A percentile compares a stretch with the other conserved stretches of the same genome.
These are phyloP conservation scores for Onthophagus taurus DNA, from an alignment of 1,140 invertebrate species.

Conservation along the genomic window DNA sequence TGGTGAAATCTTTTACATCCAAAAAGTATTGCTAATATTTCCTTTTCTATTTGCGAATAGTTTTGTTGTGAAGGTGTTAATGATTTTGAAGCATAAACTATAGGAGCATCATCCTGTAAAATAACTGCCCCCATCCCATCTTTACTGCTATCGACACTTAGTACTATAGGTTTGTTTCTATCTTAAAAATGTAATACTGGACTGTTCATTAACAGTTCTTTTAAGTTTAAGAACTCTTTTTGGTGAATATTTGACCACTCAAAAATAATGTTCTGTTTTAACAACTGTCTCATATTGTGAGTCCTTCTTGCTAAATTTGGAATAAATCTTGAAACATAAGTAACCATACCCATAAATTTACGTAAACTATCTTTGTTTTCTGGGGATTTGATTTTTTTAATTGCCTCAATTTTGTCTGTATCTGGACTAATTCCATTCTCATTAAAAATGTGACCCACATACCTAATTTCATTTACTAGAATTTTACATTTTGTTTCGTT, in stretches of 20 bases:
- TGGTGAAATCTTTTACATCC: conserved; percentile 36
- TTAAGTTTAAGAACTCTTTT: no score
- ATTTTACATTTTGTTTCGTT: conserved; percentile 34
- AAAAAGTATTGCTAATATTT: conserved; percentile 41
- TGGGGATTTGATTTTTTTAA: conserved; percentile 23
- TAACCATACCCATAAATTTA: conserved; percentile 6
- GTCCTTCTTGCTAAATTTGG: conserved; percentile 5
- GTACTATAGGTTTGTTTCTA: no score
- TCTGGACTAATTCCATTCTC: conserved; percentile 31
- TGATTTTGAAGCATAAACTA: conserved; percentile 30
- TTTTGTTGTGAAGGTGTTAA: conserved; percentile 21
- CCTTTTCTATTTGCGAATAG: conserved; percentile 39
- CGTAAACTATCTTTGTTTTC: conserved; percentile 27
- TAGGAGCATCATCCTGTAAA: conserved; percentile 23
- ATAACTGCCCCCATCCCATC: conserved; percentile 23
- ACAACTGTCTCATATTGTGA: neutral
- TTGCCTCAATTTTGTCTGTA: conserved; percentile 23
- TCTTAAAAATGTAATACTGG: neutral
- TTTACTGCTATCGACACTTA: conserved; percentile 10
- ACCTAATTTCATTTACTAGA: conserved; percentile 20
- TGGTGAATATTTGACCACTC: conserved; percentile 1
- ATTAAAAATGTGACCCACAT: conserved; percentile 32
- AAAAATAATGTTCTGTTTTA: conserved; percentile 6
- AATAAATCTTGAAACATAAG: conserved; percentile 3
- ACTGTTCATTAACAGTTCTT: conserved; percentile 1